These are phyloP conservation scores for Dissostichus mawsoni DNA, from an alignment of 2,113 vertebrate species.

Conservation along the genomic window DNA sequence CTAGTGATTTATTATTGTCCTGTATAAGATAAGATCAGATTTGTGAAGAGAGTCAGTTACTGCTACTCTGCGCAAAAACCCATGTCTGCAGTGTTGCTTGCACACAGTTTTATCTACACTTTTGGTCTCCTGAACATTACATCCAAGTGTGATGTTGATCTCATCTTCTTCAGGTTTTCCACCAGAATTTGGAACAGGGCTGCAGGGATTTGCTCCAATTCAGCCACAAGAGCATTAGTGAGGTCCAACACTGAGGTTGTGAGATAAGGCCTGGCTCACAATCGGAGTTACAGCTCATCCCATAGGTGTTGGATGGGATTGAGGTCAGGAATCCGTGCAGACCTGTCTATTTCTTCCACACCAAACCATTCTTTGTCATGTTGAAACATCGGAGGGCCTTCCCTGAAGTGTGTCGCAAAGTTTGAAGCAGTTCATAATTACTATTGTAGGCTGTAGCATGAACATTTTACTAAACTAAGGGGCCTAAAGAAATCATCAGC, in stretches of 20 bases:
- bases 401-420: background rate
- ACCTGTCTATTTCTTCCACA: background rate
- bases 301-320: slow-evolving; percentile 21
- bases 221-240: background rate
- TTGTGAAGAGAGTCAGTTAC: background rate
- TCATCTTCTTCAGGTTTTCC: slow-evolving; percentile 15
- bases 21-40: background rate
- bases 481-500: background rate
- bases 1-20: background rate
- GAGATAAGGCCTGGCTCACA: slow-evolving; percentile 5
- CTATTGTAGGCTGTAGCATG: background rate
- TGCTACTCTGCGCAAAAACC: background rate
- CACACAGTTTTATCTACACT: background rate
- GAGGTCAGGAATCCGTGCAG: slow-evolving; percentile 3
- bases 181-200: slow-evolving; percentile 8
- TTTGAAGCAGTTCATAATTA: background rate
- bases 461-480: background rate
- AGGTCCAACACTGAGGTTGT: background rate
- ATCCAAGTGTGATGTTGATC: slow-evolving; percentile 8
- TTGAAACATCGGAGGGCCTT: background rate
- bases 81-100: background rate
- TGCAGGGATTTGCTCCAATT: slow-evolving; percentile 12
- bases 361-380: background rate
- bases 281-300: slow-evolving; percentile 15
- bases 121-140: background rate